Percentiles rank a stretch among this genome's conserved stretches.
phyloP scores from a whole-genome alignment of 2,888 invertebrate species.

The Philhelius pedissequus region DNA sequence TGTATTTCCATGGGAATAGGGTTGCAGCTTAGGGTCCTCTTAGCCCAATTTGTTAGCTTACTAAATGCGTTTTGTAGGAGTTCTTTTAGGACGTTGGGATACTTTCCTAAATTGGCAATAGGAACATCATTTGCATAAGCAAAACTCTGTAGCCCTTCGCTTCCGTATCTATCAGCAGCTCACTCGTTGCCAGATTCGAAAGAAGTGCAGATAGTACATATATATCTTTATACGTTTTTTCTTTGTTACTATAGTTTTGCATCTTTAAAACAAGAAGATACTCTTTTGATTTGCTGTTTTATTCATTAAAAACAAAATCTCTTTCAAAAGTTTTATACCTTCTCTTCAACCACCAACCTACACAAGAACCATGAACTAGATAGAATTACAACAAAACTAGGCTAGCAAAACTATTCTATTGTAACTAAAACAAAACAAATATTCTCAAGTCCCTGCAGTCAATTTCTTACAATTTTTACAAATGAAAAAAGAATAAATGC shows the following conservation, averaged over 20 bases:
- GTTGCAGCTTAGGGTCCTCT: no score
- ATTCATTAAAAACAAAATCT: background rate
- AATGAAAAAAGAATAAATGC: background rate
- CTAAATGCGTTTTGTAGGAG: no score
- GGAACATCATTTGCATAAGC: no score
- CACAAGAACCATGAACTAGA: constrained; percentile 4
- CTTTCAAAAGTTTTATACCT: background rate
- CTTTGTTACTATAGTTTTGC: background rate
- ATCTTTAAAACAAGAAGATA: background rate
- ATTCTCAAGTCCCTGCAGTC: background rate
- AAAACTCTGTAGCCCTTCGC: no score
- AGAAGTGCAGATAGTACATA: no score
- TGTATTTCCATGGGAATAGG: no score
- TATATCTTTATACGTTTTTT: background rate
- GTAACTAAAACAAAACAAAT: background rate
- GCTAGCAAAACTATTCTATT: constrained; percentile 4
- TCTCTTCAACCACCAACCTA: background rate
- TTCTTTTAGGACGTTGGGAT: no score
- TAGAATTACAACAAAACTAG: constrained; percentile 8
- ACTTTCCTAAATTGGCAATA: no score
- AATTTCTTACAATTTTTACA: constrained; percentile 20
- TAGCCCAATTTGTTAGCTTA: no score
- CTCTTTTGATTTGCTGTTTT: constrained; percentile 2
- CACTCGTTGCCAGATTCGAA: no score
- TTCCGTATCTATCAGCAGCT: no score